phyloP scores from a whole-genome alignment of 1,140 invertebrate genomes.

The Drosophila murphyi region DNA sequence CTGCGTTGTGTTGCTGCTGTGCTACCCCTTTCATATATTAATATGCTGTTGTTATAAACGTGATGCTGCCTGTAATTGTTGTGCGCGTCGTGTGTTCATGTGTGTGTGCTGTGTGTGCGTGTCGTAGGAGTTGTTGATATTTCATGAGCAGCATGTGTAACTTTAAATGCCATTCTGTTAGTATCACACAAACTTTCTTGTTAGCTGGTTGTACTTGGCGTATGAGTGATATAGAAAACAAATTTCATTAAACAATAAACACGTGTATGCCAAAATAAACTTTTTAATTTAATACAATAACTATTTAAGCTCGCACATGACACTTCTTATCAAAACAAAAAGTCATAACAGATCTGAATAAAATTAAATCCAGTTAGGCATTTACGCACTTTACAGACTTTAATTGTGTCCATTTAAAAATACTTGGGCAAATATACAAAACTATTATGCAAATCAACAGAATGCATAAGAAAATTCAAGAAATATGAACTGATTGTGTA shows the following conservation, averaged over 20 bases:
- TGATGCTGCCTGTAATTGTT: slow-evolving; percentile 68
- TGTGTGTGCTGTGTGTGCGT: background rate
- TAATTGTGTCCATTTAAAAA: too few relatives aligned
- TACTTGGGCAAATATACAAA: too few relatives aligned
- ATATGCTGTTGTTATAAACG: slow-evolving; percentile 69
- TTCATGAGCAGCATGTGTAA: slow-evolving; percentile 48
- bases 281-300: background rate
- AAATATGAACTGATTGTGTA: too few relatives aligned
- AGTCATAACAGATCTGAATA: too few relatives aligned
- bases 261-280: background rate
- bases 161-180: slow-evolving; percentile 26
- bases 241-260: slow-evolving; percentile 1
- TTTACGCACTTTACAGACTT: too few relatives aligned
- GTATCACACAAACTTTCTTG: slow-evolving; percentile 33
- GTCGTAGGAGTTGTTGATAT: slow-evolving; percentile 35
- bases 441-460: too few relatives aligned
- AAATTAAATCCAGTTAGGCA: too few relatives aligned
- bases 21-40: slow-evolving; percentile 62
- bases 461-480: too few relatives aligned
- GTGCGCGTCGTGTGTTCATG: slow-evolving; percentile 9
- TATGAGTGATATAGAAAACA: slow-evolving; percentile 15
- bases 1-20: slow-evolving; percentile 18
- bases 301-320: too few relatives aligned
- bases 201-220: background rate
- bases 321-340: too few relatives aligned